These are phyloP conservation scores for Mustela lutreola DNA, from an alignment of 2,113 vertebrate species.

Conservation along the genomic window DNA sequence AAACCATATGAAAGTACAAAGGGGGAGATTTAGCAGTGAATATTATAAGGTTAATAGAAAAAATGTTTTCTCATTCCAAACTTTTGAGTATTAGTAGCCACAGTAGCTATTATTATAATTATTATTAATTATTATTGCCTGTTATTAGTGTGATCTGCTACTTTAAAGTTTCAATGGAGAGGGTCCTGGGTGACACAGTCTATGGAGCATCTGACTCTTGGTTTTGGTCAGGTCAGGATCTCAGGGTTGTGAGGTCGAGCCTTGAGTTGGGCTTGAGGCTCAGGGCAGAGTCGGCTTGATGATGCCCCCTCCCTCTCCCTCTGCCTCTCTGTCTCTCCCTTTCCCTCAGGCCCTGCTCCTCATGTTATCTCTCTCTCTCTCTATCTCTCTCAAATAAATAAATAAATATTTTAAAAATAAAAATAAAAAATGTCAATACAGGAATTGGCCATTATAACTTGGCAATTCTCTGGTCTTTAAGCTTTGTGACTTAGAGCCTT, in stretches of 20 bases:
- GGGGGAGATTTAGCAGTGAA: neutral
- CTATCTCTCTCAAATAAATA: neutral
- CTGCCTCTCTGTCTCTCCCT: neutral
- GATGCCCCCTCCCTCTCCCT: neutral
- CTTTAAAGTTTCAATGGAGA: neutral
- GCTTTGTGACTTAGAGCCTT: neutral
- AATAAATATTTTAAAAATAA: neutral
- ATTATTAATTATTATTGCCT: neutral
- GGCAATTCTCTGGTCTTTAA: neutral
- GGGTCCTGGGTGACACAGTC: neutral
- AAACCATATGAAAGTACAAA: neutral
- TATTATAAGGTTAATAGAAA: neutral
- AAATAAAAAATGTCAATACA: neutral
- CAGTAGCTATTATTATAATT: neutral
- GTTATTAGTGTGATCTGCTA: neutral
- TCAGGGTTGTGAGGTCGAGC: neutral
- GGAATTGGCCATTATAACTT: neutral
- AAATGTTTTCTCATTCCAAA: neutral
- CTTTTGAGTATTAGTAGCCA: neutral
- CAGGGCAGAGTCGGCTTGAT: neutral
- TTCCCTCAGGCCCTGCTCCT: neutral
- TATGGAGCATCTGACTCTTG: neutral
- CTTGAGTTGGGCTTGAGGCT: neutral
- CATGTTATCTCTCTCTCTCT: neutral
- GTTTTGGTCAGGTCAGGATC: neutral